Percentiles rank a stretch among this genome's conserved stretches.
phyloP scores from a whole-genome alignment of 35 echinoderm and acorn worm species.

The Lytechinus pictus region DNA sequence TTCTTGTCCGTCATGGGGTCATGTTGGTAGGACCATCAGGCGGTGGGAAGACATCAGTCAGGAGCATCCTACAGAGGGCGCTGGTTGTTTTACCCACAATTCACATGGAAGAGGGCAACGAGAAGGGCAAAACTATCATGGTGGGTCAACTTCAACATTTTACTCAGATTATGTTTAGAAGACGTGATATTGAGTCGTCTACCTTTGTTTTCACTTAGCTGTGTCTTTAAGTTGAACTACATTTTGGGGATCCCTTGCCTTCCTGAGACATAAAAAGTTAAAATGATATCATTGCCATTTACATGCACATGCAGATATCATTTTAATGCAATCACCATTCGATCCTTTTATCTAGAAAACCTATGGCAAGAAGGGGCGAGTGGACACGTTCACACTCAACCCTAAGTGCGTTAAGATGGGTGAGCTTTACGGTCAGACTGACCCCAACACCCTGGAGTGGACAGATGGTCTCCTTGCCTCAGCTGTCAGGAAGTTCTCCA shows the following conservation, averaged over 20 bases:
- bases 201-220: no score
- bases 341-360: slow-evolving; percentile 68
- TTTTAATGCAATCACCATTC: no score
- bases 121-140: slow-evolving; percentile 65
- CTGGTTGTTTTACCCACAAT: slow-evolving; percentile 83
- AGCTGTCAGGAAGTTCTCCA: slow-evolving; percentile 82
- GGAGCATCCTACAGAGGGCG: slow-evolving; percentile 92
- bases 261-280: no score
- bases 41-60: slow-evolving; percentile 85
- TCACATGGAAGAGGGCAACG: slow-evolving; percentile 62
- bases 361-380: slow-evolving; percentile 89
- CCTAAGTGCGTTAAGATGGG: slow-evolving; percentile 98
- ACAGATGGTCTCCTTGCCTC: slow-evolving; percentile 94
- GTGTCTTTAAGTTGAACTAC: no score
- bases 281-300: no score
- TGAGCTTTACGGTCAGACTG: slow-evolving; percentile 95
- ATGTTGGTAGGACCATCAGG: slow-evolving; percentile 95
- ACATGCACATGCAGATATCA: no score
- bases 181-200: no score
- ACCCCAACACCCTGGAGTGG: slow-evolving; percentile 98
- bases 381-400: slow-evolving; percentile 88
- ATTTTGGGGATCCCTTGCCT: no score
- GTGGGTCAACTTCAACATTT: slow-evolving; percentile 50
- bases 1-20: slow-evolving; percentile 89
- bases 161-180: not conserved